These are phyloP conservation scores for Uropetala carovei DNA, from an alignment of 2,888 invertebrate species.

Conservation along the genomic window DNA sequence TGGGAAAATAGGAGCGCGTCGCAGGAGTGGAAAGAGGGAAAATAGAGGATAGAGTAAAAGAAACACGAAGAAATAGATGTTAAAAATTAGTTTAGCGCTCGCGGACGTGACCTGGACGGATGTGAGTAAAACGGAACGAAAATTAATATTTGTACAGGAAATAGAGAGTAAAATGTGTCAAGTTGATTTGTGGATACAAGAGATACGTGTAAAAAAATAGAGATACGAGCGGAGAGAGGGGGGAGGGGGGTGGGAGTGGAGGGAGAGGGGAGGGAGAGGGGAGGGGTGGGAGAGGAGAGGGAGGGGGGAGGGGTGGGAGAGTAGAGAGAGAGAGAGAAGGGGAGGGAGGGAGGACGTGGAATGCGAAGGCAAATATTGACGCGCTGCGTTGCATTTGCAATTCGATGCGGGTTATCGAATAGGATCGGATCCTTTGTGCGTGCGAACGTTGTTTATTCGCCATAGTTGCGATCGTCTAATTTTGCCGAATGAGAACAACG, in stretches of 20 bases:
- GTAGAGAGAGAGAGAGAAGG: neutral
- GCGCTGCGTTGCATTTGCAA: neutral
- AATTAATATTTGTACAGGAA: conserved; percentile 11
- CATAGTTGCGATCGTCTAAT: neutral
- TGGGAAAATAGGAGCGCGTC: neutral
- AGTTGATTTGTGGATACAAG: conserved; percentile 16
- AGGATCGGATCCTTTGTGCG: neutral
- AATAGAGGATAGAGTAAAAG: neutral
- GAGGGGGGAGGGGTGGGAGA: too few relatives aligned
- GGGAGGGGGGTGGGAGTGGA: neutral
- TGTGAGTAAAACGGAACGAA: neutral
- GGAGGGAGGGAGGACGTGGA: neutral
- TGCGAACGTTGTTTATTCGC: neutral
- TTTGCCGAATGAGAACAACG: neutral
- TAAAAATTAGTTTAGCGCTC: neutral
- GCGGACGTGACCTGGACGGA: neutral
- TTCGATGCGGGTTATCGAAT: neutral
- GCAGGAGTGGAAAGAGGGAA: too few relatives aligned
- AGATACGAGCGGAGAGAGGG: neutral
- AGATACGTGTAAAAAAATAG: neutral
- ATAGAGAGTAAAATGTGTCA: conserved; percentile 35
- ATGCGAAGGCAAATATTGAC: neutral
- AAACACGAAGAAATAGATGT: neutral
- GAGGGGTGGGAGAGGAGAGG: neutral
- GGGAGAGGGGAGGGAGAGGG: neutral